Evolutionary conservation across 2,797 vertebrate genomes (phyloP), one percentile per base, ranked within the genome.

Genomic region (Mastacembelus armatus): DNA sequence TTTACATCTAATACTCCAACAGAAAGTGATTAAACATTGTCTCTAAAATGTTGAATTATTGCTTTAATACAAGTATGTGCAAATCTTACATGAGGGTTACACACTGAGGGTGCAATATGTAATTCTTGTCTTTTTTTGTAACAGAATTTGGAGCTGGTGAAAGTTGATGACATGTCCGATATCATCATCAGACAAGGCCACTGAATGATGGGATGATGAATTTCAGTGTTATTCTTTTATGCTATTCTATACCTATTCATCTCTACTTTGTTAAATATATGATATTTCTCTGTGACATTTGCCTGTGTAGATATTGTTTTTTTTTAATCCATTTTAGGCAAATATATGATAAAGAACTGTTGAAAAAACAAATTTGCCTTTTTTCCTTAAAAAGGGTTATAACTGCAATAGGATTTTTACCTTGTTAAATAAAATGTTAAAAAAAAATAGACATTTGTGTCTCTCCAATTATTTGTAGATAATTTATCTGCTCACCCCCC

Each of bases 91-190:
- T n/a, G n/a, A n/a, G 15, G 27, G 14, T 8, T 12, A 7, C 7
- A 27, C 44, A n/a, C 0, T 26, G 7, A 15, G 2, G 11, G 26
- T 40, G 5, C 0, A 52, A n/a, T 24, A 6, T 40, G 6, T 2
- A 51, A 39, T 30, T 2, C 77, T 5, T 38, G 21, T 40, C 33
- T 71, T 19, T 67, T 9, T 43, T 16, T 48, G 29, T 33, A 10
- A 39, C 89, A 99, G 98, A 98, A 97, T 61, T 87, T 98, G 91
- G 93, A 88, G 83, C 91, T 99, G 68, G 89, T 95, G 81, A 93
- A 94, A 73, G 92, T 92, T 5, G 91, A 96, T 26, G 96, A 97
- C 86, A 95, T 99, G 84, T 95, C 96, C 0, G 98, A 99, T 35
- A 87, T 99, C 63, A 70, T 96, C 22, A 96, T 99, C 88, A 92